phyloP scores from a whole-genome alignment of 1,140 invertebrate species.

The Phymorhynchus buccinoides region DNA sequence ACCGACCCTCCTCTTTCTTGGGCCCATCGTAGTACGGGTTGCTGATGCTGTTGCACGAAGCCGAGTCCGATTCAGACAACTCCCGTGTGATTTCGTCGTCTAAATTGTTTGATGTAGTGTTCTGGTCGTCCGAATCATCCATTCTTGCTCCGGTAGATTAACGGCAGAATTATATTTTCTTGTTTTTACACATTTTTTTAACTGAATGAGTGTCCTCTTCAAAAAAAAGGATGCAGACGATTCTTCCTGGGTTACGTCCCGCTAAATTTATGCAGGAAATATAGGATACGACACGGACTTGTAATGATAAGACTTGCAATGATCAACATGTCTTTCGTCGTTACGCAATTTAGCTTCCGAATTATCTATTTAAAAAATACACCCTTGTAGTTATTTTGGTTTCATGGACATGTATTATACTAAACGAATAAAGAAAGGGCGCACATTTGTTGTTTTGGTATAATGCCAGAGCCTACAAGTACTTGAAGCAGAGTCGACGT shows the following conservation, averaged over 20 bases:
- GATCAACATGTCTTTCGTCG: no score
- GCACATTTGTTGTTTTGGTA: no score
- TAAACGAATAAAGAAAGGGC: no score
- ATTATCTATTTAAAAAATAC: no score
- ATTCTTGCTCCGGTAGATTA: neutral
- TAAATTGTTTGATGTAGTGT: neutral
- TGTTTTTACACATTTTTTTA: neutral
- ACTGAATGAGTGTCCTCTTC: no score
- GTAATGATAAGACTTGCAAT: neutral
- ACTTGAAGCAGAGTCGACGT: no score
- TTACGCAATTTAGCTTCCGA: no score
- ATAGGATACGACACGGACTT: neutral
- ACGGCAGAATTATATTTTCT: neutral
- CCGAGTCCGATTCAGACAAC: slow-evolving; percentile 41
- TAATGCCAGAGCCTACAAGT: no score
- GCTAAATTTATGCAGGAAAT: neutral
- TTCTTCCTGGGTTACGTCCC: neutral
- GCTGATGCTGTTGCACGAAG: slow-evolving; percentile 49
- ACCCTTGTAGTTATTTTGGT: no score
- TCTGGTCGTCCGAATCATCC: slow-evolving; percentile 28
- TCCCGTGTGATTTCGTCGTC: slow-evolving; percentile 41
- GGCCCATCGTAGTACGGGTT: slow-evolving; percentile 54
- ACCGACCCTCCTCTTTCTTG: neutral
- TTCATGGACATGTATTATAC: no score
- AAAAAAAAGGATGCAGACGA: neutral